phyloP scores from a whole-genome alignment of 1,140 invertebrate species.

The Probaryconus sp. region DNA sequence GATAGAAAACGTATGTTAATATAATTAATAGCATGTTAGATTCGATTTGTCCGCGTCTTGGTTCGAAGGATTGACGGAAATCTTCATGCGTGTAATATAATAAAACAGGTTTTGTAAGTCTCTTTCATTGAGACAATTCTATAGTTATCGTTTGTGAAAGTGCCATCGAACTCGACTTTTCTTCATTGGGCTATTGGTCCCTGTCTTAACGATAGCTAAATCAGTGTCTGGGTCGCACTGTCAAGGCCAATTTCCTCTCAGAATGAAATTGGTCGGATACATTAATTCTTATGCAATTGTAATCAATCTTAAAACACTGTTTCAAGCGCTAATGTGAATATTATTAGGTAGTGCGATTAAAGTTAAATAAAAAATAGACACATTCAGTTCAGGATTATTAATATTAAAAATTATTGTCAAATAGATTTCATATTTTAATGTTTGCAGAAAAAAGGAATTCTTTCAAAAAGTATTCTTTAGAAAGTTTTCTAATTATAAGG shows the following conservation, averaged over 20 bases:
- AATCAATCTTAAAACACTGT: too few relatives aligned
- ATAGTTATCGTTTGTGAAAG: conserved; percentile 71
- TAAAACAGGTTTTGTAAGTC: conserved; percentile 64
- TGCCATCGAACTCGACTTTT: conserved; percentile 71
- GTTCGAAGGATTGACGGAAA: conserved; percentile 38
- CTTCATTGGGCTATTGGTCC: conserved; percentile 59
- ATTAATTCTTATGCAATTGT: conserved; percentile 12
- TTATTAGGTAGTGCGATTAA: too few relatives aligned
- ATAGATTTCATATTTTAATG: too few relatives aligned
- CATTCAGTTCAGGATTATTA: too few relatives aligned
- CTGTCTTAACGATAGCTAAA: conserved; percentile 53
- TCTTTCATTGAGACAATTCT: conserved; percentile 58
- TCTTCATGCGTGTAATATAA: conserved; percentile 50
- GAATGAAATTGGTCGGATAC: conserved; percentile 24
- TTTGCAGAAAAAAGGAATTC: too few relatives aligned
- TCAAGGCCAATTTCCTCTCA: conserved; percentile 69
- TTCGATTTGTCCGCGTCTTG: conserved; percentile 24
- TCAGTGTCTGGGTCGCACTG: conserved; percentile 66
- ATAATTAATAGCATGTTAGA: conserved; percentile 21
- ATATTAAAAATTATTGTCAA: too few relatives aligned
- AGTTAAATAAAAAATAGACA: too few relatives aligned
- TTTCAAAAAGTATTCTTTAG: too few relatives aligned
- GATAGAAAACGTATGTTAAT: background rate
- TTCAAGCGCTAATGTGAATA: too few relatives aligned
- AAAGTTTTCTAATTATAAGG: too few relatives aligned